phyloP scores from a whole-genome alignment of 2,113 vertebrate genomes.

The Cyprinodon tularosa region DNA sequence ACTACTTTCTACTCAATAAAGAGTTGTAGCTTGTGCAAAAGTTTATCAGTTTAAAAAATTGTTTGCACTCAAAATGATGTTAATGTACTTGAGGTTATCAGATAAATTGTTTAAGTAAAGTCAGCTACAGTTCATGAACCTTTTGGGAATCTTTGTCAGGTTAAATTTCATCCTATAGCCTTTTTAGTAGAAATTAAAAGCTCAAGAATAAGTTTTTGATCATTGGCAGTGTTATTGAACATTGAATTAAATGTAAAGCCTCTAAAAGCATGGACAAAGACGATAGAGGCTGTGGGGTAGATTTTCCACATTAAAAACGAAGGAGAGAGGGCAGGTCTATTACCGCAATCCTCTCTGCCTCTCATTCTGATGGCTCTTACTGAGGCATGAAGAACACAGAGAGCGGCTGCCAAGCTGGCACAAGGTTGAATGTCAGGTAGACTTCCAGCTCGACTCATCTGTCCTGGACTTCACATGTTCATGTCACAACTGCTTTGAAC shows the following conservation, averaged over 20 bases:
- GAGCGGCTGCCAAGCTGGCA: slow-evolving; percentile 26
- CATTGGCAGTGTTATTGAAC: slow-evolving; percentile 10
- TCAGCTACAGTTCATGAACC: background rate
- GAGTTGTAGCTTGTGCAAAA: background rate
- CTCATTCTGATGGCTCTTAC: slow-evolving; percentile 21
- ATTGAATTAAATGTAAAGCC: slow-evolving; percentile 37
- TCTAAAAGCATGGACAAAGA: slow-evolving; percentile 20
- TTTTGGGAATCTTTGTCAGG: background rate
- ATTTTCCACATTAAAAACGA: slow-evolving; percentile 61
- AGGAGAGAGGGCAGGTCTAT: slow-evolving; percentile 43
- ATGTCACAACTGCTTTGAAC: slow-evolving; percentile 3
- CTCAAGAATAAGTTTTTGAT: slow-evolving; percentile 3
- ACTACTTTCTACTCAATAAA: background rate
- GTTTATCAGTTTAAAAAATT: background rate
- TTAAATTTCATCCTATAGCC: background rate
- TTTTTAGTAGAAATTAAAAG: background rate
- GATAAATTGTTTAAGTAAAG: background rate
- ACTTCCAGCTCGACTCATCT: slow-evolving; percentile 10
- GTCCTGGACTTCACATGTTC: slow-evolving; percentile 2
- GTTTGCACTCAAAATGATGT: background rate
- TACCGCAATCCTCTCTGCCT: slow-evolving; percentile 33
- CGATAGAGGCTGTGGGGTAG: slow-evolving; percentile 8
- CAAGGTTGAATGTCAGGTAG: slow-evolving; percentile 22
- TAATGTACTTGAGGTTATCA: background rate
- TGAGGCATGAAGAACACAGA: slow-evolving; percentile 37